Evolutionary conservation across 2,797 vertebrate genomes (phyloP), one percentile per base, ranked within the genome.

Genomic region (Scyliorhinus canicula): DNA sequence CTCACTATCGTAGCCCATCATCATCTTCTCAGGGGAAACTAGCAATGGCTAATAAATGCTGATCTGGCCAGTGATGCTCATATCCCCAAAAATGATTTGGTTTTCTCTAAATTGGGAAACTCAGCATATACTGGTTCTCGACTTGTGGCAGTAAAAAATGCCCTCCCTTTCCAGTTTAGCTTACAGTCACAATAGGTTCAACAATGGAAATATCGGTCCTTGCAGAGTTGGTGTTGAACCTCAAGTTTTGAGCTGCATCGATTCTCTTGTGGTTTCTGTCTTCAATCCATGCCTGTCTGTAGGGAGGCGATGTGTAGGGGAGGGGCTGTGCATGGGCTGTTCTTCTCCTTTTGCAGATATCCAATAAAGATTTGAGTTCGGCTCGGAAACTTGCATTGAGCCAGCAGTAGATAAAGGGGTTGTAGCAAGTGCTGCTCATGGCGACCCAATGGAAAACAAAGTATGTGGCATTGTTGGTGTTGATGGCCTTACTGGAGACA

Each of bases 401-500:
- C 96, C 98, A 99, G 95, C 98, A 99, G 97, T 99, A 99, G 96
- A 99, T 98, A 96, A 98, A 99, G 50, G 98, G 98, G 96, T 99
- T 99, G 97, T 99, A 99, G 96, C 98, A 99, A 93, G 98, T 98
- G 96, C 98, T 98, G 97, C 98, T 99, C 98, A 98, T 98, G 91
- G 98, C 98, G 5, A 99, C 97, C 98, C 98, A 99, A 96, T 99
- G 98, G 95, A 98, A 98, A 95, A 98, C 97, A n/a, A 99, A 99
- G 96, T 98, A 99, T 26, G 98, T 96, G n/a, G 97, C 97, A 0
- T 98, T 98, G 96, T 98, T 98, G n/a, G 97, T 98, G 95, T 97
- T 97, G 95, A 99, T 98, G 95, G 97, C 97, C 96, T 98, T 98
- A 95, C 98, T 98, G 95, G 98, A 99, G 93, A 98, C 97, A 77